Evolutionary conservation across 1,140 invertebrate species (phyloP).

Genomic region (Reticulitermes speratus): DNA sequence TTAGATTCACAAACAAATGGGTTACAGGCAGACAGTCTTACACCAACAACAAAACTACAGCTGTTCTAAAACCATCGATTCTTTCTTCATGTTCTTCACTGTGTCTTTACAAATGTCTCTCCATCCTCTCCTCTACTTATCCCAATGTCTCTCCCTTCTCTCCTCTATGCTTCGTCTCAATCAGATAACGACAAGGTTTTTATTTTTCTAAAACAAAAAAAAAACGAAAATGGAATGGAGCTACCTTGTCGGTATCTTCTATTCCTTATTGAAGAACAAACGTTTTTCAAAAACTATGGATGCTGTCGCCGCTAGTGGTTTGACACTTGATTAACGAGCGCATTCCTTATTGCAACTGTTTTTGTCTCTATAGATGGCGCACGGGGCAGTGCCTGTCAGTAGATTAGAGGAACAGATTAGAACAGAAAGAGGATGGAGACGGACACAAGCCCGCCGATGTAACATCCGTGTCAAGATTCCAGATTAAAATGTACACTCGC

Average conservation of each 20-base stretch:
- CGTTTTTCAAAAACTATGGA: constrained; percentile 12
- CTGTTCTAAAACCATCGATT: not conserved
- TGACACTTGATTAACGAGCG: constrained; percentile 18
- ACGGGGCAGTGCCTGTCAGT: constrained; percentile 3
- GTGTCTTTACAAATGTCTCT: not conserved
- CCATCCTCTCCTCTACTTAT: not conserved
- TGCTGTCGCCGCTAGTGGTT: not conserved
- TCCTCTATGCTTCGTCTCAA: not conserved
- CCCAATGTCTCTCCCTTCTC: not conserved
- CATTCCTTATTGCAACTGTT: constrained; percentile 11
- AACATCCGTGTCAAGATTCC: constrained; percentile 6
- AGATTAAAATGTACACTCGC: constrained; percentile 5
- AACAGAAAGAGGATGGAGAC: not conserved
- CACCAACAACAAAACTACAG: not conserved
- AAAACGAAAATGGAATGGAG: not conserved
- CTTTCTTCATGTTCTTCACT: not conserved
- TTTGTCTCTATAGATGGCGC: constrained; percentile 15
- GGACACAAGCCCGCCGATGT: constrained; percentile 12
- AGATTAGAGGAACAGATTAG: constrained; percentile 2
- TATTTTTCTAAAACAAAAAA: not conserved
- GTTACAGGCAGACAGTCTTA: not conserved
- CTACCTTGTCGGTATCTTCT: not conserved
- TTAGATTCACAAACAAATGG: too few relatives aligned
- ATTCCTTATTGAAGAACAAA: constrained; percentile 9
- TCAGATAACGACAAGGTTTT: not conserved